Conservation (phyloP, 2,888 invertebrate species). For the Brachylomia viminalis region DNA sequence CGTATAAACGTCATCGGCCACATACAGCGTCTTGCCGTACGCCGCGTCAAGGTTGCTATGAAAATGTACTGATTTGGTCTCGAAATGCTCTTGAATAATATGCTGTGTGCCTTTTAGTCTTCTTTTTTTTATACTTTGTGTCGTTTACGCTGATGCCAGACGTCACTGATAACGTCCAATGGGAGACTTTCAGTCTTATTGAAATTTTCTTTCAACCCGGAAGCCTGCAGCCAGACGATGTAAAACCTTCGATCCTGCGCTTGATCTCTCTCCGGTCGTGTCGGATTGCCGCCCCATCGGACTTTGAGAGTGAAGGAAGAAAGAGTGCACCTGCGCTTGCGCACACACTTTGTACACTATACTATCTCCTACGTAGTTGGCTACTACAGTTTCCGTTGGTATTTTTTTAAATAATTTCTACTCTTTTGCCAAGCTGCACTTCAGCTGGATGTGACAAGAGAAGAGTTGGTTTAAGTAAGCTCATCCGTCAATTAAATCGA, state of each 20-base stretch:
- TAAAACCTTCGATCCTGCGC: neutral
- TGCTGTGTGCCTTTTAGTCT: neutral
- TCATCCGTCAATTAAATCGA: constrained; percentile 46
- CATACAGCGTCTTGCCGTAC: neutral
- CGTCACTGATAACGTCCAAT: neutral
- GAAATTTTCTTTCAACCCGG: too few species aligned
- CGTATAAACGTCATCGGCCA: too few species aligned
- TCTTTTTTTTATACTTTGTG: neutral
- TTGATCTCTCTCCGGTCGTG: neutral
- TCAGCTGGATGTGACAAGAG: constrained; percentile 1
- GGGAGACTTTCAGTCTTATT: neutral
- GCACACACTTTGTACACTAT: neutral
- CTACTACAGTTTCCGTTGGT: neutral
- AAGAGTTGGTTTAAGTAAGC: constrained; percentile 31
- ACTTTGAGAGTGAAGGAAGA: neutral
- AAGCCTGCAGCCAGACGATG: neutral
- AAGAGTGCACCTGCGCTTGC: neutral
- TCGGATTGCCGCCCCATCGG: neutral
- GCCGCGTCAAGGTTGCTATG: neutral
- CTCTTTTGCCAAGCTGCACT: neutral
- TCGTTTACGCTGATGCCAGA: neutral
- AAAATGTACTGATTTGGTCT: neutral
- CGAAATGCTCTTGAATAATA: neutral
- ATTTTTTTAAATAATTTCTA: too few species aligned
- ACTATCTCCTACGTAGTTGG: neutral